Percentiles rank a stretch among this genome's conserved stretches.
These are phyloP conservation scores for Rhamnusium bicolor DNA, from an alignment of 2,888 invertebrate species.

Conservation along the genomic window DNA sequence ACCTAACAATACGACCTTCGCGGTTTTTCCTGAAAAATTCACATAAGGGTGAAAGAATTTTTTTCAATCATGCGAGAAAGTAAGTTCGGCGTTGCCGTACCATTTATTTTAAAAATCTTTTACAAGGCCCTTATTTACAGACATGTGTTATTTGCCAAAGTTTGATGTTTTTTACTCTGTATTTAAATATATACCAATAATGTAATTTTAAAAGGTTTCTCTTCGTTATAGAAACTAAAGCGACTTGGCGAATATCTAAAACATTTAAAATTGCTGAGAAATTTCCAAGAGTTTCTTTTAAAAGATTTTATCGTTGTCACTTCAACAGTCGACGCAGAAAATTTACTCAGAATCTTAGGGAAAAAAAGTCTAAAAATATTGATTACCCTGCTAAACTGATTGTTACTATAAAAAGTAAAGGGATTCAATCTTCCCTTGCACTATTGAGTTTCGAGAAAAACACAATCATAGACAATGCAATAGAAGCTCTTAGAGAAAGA, in stretches of 20 bases:
- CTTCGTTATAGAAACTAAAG: conserved; percentile 5
- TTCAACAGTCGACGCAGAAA: too few relatives aligned
- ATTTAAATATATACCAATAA: too few relatives aligned
- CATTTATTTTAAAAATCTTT: too few relatives aligned
- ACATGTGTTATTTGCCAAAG: too few relatives aligned
- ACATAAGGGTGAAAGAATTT: too few relatives aligned
- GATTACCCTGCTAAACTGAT: neutral
- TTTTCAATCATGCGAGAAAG: too few relatives aligned
- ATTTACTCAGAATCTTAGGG: neutral
- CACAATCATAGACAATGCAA: conserved; percentile 12
- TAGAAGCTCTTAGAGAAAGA: conserved; percentile 2
- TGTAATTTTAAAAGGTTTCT: neutral
- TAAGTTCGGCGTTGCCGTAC: too few relatives aligned
- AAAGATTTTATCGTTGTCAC: too few relatives aligned
- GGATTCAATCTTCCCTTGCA: neutral
- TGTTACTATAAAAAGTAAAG: neutral
- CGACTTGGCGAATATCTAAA: conserved; percentile 4
- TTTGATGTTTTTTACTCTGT: too few relatives aligned
- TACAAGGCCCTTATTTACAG: too few relatives aligned
- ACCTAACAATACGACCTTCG: too few relatives aligned
- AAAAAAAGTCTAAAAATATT: conserved; percentile 18
- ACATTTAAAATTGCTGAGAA: conserved; percentile 11
- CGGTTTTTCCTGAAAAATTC: too few relatives aligned
- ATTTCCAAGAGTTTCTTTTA: conserved; percentile 5
- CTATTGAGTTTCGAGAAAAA: neutral